These are phyloP conservation scores for Bhutanitis thaidina DNA, from an alignment of 2,888 invertebrate genomes.

Conservation along the genomic window DNA sequence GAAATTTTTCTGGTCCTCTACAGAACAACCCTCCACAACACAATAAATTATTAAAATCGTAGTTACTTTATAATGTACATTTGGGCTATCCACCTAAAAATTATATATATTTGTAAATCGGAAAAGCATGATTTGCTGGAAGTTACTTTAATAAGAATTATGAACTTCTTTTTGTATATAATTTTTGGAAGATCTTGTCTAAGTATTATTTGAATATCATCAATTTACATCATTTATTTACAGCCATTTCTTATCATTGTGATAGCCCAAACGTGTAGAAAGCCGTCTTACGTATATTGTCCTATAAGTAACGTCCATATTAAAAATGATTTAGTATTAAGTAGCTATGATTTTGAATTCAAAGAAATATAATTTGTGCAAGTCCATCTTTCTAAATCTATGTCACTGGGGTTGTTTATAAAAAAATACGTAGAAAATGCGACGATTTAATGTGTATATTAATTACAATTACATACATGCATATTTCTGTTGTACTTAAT, in stretches of 20 bases:
- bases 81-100: slow-evolving; percentile 33
- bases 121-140: too few relatives aligned
- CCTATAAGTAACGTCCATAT: slow-evolving; percentile 77
- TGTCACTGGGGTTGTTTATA: too few relatives aligned
- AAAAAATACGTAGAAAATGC: too few relatives aligned
- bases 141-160: too few relatives aligned
- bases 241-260: neutral
- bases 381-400: slow-evolving; percentile 31
- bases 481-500: too few relatives aligned
- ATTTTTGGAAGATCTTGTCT: too few relatives aligned
- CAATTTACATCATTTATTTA: too few relatives aligned
- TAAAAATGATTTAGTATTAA: slow-evolving; percentile 73
- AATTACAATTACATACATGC: too few relatives aligned
- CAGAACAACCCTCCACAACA: slow-evolving; percentile 69
- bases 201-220: too few relatives aligned
- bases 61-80: slow-evolving; percentile 59
- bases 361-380: slow-evolving; percentile 39
- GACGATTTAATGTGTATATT: too few relatives aligned
- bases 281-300: slow-evolving; percentile 74
- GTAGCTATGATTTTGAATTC: slow-evolving; percentile 32
- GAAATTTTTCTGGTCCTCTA: slow-evolving; percentile 66
- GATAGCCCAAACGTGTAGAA: slow-evolving; percentile 45
- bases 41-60: slow-evolving; percentile 68
- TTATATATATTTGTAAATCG: neutral
- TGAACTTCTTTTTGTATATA: neutral